Conservation (phyloP, 2,797 vertebrate species). For the Megalops cyprinoides region DNA sequence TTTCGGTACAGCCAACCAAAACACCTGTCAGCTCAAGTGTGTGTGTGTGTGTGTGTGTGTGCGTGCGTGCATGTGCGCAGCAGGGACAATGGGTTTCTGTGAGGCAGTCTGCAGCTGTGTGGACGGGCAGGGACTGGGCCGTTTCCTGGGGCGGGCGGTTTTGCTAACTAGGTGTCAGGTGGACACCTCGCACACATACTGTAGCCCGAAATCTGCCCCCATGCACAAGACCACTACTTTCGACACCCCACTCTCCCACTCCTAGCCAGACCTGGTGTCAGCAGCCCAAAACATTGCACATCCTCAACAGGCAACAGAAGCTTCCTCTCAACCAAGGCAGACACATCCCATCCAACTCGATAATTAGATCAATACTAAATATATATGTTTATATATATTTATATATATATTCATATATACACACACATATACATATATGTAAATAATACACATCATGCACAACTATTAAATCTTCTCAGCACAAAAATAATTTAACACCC, state of each 20-base stretch:
- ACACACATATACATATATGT: conserved; percentile 43
- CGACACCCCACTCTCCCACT: background rate
- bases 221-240: background rate
- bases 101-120: conserved; percentile 3
- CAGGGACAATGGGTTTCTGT: background rate
- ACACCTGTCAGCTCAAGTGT: background rate
- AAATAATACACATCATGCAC: conserved; percentile 48
- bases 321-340: conserved; percentile 11
- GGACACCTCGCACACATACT: background rate
- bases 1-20: background rate
- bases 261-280: background rate
- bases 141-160: background rate
- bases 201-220: background rate
- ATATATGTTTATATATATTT: conserved; percentile 34
- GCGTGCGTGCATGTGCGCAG: background rate
- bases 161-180: background rate
- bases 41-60: background rate
- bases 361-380: conserved; percentile 24
- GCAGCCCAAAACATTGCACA: conserved; percentile 28
- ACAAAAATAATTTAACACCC: conserved; percentile 39
- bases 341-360: background rate
- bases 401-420: conserved; percentile 42
- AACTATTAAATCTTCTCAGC: conserved; percentile 40
- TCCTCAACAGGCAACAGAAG: conserved; percentile 12
- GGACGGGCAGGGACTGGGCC: background rate